Conservation (phyloP, 2,888 invertebrate species). For the Drosophila suboccidentalis region DNA sequence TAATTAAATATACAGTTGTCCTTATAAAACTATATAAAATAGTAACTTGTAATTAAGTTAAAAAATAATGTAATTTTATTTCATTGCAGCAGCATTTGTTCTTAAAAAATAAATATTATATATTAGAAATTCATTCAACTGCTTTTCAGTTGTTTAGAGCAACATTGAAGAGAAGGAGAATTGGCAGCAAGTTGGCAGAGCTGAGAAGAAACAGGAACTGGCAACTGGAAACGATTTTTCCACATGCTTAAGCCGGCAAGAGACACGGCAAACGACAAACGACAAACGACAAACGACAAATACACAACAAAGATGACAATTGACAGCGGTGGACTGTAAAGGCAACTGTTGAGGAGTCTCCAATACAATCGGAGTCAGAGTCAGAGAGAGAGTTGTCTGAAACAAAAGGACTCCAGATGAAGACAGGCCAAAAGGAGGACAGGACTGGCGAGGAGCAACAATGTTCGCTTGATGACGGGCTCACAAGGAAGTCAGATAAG, state of each 20-base stretch:
- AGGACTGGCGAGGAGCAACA: background rate
- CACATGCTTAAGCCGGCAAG: slow-evolving; percentile 66
- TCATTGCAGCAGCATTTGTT: too few relatives aligned
- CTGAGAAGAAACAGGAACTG: slow-evolving; percentile 54
- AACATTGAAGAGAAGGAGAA: background rate
- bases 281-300: slow-evolving; percentile 49
- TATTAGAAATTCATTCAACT: too few relatives aligned
- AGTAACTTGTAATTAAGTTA: too few relatives aligned
- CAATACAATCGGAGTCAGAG: slow-evolving; percentile 9
- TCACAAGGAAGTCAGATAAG: slow-evolving; percentile 72
- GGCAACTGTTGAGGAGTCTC: slow-evolving; percentile 31
- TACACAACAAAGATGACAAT: slow-evolving; percentile 65
- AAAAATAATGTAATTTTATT: too few relatives aligned
- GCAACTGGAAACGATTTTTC: slow-evolving; percentile 80
- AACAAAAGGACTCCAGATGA: slow-evolving; percentile 47
- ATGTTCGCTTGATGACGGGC: slow-evolving; percentile 21
- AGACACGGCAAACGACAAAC: slow-evolving; percentile 18
- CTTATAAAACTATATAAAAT: too few relatives aligned
- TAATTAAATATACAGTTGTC: too few relatives aligned
- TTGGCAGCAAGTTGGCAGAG: slow-evolving; percentile 13
- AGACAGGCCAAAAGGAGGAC: slow-evolving; percentile 10
- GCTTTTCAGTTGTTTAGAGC: too few relatives aligned
- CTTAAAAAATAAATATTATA: too few relatives aligned
- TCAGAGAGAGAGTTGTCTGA: slow-evolving; percentile 28
- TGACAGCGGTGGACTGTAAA: slow-evolving; percentile 58